A percentile compares a stretch with the other conserved stretches of the same genome.
phyloP scores from a whole-genome alignment of 2,113 vertebrate genomes.

The Sardina pilchardus region DNA sequence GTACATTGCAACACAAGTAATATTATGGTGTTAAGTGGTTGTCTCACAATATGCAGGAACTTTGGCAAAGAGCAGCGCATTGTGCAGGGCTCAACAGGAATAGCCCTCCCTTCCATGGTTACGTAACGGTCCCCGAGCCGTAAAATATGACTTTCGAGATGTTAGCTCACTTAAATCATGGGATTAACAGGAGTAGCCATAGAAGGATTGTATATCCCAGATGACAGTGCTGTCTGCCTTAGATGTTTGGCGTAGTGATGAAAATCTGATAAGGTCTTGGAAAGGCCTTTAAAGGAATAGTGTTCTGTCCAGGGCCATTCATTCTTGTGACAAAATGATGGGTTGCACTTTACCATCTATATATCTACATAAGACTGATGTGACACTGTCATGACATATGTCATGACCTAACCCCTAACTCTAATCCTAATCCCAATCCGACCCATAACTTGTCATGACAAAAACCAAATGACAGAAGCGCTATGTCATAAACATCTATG shows the following conservation, averaged over 20 bases:
- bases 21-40: background rate
- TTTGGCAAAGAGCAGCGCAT: background rate
- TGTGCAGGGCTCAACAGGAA: slow-evolving; percentile 3
- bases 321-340: too few species aligned
- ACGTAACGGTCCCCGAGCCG: background rate
- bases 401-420: too few species aligned
- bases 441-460: too few species aligned
- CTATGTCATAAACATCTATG: too few species aligned
- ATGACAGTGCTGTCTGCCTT: background rate
- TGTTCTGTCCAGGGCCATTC: background rate
- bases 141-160: background rate
- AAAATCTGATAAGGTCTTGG: background rate
- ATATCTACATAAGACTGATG: too few species aligned
- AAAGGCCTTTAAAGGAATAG: background rate
- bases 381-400: too few species aligned
- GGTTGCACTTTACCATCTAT: too few species aligned
- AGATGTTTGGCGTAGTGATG: background rate
- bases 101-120: background rate
- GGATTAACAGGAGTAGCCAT: background rate
- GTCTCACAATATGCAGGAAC: background rate
- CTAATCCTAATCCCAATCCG: too few species aligned
- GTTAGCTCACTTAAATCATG: background rate
- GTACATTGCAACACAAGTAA: background rate
- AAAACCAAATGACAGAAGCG: too few species aligned
- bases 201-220: background rate